These are phyloP conservation scores for Erannis defoliaria DNA, from an alignment of 2,888 invertebrate genomes.

Conservation along the genomic window DNA sequence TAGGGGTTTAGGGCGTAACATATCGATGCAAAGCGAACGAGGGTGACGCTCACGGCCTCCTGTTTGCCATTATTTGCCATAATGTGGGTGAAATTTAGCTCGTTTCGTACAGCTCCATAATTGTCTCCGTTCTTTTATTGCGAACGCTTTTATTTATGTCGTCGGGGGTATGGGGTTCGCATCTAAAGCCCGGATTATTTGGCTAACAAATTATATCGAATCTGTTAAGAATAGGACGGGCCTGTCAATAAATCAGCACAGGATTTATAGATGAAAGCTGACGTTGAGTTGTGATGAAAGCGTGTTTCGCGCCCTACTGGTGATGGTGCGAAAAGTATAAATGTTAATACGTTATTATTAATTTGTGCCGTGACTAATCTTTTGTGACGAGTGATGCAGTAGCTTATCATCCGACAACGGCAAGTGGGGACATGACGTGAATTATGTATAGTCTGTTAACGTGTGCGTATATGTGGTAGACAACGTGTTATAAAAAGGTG, in stretches of 20 bases:
- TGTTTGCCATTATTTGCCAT: conserved; percentile 84
- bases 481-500: too few relatives aligned
- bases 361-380: conserved; percentile 35
- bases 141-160: conserved; percentile 65
- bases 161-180: conserved; percentile 57
- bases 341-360: conserved; percentile 45
- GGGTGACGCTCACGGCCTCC: conserved; percentile 77
- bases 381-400: conserved; percentile 28
- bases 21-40: conserved; percentile 72
- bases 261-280: conserved; percentile 79
- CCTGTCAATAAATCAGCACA: conserved; percentile 82
- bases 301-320: conserved; percentile 56
- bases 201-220: conserved; percentile 85
- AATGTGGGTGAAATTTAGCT: conserved; percentile 85
- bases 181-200: conserved; percentile 84
- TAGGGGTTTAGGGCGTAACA: conserved; percentile 80
- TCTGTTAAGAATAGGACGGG: conserved; percentile 81
- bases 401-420: not conserved
- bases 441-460: too few relatives aligned
- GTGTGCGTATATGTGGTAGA: too few relatives aligned
- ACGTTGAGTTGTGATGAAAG: conserved; percentile 63
- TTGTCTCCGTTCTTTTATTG: conserved; percentile 80
- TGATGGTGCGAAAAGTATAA: conserved; percentile 52
- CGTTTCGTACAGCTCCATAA: conserved; percentile 78
- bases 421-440: not conserved